phyloP scores from a whole-genome alignment of 2,888 invertebrate genomes.

The Hypena proboscidalis region DNA sequence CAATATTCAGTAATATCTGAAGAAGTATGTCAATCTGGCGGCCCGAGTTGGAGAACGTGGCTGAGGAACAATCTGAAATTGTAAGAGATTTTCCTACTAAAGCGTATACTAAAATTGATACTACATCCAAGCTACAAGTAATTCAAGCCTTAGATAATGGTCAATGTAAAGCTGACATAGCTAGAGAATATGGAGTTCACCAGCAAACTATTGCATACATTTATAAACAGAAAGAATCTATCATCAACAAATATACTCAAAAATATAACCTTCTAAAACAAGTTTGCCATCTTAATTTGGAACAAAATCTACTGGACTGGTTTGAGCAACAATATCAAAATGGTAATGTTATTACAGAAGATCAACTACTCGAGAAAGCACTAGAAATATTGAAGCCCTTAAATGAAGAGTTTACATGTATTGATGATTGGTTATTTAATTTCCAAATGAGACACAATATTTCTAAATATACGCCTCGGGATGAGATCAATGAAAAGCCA shows the following conservation, averaged over 20 bases:
- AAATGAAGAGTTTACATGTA: constrained; percentile 41
- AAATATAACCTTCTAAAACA: constrained; percentile 42
- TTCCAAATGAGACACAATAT: constrained; percentile 51
- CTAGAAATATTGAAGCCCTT: constrained; percentile 41
- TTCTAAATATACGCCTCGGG: constrained; percentile 35
- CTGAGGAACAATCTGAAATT: constrained; percentile 36
- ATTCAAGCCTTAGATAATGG: constrained; percentile 55
- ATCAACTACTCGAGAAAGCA: constrained; percentile 41
- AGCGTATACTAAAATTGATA: constrained; percentile 43
- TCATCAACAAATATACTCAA: constrained; percentile 46
- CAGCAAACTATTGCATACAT: constrained; percentile 48
- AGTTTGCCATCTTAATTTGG: constrained; percentile 42
- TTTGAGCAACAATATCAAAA: constrained; percentile 41
- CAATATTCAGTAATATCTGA: background rate
- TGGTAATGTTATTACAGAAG: constrained; percentile 43
- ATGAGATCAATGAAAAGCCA: constrained; percentile 27
- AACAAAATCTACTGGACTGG: constrained; percentile 51
- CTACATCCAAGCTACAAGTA: constrained; percentile 48
- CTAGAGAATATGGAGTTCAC: constrained; percentile 50
- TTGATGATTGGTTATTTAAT: constrained; percentile 50
- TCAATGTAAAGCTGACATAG: constrained; percentile 49
- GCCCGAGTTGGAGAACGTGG: constrained; percentile 41
- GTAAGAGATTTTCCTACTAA: constrained; percentile 32
- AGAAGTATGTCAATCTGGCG: constrained; percentile 42
- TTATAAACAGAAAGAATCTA: constrained; percentile 49